These are phyloP conservation scores for Andrena trimmerana DNA, from an alignment of 2,888 invertebrate species.

Conservation along the genomic window DNA sequence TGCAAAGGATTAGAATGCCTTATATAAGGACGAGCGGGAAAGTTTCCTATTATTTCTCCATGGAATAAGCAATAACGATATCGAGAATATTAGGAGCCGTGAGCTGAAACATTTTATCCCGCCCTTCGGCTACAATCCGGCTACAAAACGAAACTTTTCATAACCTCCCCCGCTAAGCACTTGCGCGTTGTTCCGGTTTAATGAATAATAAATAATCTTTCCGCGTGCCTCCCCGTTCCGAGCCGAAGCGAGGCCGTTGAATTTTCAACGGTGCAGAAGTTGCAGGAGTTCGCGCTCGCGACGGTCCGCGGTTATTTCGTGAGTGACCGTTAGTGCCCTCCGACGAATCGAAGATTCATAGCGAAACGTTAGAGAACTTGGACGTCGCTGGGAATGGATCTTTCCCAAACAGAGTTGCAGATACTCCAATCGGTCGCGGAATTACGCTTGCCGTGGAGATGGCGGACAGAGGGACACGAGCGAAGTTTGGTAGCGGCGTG, in stretches of 20 bases:
- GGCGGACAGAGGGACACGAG: constrained; percentile 9
- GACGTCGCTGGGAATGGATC: constrained; percentile 30
- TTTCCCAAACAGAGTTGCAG: constrained; percentile 38
- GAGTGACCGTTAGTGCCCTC: not conserved
- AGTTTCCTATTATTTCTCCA: constrained; percentile 58
- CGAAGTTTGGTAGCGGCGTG: constrained; percentile 44
- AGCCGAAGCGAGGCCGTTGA: not conserved
- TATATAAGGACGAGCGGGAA: constrained; percentile 40
- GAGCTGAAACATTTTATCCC: constrained; percentile 37
- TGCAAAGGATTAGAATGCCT: constrained; percentile 64
- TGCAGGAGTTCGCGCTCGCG: not conserved
- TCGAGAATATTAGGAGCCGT: constrained; percentile 34
- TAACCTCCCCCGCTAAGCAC: constrained; percentile 40
- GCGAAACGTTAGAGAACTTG: constrained; percentile 19
- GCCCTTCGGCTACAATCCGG: constrained; percentile 12
- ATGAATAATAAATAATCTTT: constrained; percentile 49
- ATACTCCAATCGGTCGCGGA: constrained; percentile 48
- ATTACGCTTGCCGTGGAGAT: constrained; percentile 39
- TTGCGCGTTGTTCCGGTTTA: constrained; percentile 38
- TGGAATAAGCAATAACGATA: constrained; percentile 53
- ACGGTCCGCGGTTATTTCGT: not conserved
- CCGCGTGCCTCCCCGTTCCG: not conserved
- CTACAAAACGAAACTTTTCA: constrained; percentile 22
- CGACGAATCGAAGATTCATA: constrained; percentile 49
- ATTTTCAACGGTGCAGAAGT: constrained; percentile 21